Evolutionary conservation across 2,113 vertebrate species (phyloP), one percentile per base, ranked within the genome.

Genomic region (Onychorhynchus coronatus): DNA sequence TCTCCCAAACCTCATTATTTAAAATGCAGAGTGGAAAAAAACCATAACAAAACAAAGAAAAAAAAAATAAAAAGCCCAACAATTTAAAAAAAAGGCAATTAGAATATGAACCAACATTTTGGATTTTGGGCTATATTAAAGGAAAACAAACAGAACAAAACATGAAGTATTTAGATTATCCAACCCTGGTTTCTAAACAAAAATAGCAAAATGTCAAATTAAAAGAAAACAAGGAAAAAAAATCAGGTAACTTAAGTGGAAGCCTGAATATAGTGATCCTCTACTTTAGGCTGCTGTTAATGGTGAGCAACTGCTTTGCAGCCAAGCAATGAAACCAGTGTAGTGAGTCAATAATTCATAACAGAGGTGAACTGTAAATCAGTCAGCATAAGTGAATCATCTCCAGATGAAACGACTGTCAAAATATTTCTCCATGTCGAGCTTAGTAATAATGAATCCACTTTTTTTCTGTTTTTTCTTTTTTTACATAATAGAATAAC

Each of bases 371-470:
- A 47, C 22, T 65, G 9, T 55, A 87, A 85, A 79, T 46, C 22
- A 37, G 41, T 83, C 13, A 12, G 3, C 11, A 25, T 17, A 66
- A 79, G 5, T 39, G 14, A 86, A 70, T 79, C 20, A 62, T 12
- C 11, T 70, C 22, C 58, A 90, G 20, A 80, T 42, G 49, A 93
- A 93, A 82, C 4, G 16, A 39, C 11, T 22, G 58, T 62, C 33
- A 90, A 88, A 90, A 62, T 75, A 76, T 76, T 92, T 88, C 49
- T 82, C 12, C 5, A 61, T 31, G 12, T 88, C 25, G 39, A 24
- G 1, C 3, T 65, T 67, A 68, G 63, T 75, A 58, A 67, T 18
- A 59, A 6, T 41, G 28, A 90, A 77, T 23, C 21, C 55, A 41
- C 1, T 4, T 59, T 59, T 50, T 50, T 70, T 8, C 3, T 66